These are phyloP conservation scores for Jacana jacana DNA, from an alignment of 2,113 vertebrate genomes.

Conservation along the genomic window DNA sequence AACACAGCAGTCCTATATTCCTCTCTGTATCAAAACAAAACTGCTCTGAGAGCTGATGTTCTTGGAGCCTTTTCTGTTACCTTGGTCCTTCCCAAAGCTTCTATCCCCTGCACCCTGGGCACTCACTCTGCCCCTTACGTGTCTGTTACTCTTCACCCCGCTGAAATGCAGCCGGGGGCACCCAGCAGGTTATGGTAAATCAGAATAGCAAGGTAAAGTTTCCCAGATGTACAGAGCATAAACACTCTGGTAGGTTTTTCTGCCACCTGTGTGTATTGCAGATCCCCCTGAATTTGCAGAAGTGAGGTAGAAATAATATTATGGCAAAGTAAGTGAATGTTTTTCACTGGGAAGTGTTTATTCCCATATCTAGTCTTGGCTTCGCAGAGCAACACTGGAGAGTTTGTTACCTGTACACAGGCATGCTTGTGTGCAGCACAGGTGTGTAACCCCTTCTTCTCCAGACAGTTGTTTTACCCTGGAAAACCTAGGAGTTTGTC, in stretches of 20 bases:
- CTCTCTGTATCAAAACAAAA: neutral
- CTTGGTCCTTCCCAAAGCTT: neutral
- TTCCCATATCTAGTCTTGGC: neutral
- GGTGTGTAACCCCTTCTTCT: neutral
- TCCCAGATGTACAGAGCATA: neutral
- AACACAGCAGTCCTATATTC: neutral
- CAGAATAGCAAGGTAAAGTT: neutral
- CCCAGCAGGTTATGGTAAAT: neutral
- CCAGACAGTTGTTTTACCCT: neutral
- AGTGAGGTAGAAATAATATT: neutral
- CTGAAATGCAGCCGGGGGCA: rapidly evolving
- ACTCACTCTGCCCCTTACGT: neutral
- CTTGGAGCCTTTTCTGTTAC: neutral
- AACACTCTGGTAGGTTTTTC: too few relatives aligned
- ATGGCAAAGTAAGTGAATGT: neutral
- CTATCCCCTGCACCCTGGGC: neutral
- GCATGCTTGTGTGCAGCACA: neutral
- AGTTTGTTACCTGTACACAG: neutral
- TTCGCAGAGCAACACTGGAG: neutral
- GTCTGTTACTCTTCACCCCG: neutral
- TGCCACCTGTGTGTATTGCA: neutral
- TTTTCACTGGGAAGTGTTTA: neutral
- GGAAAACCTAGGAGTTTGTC: neutral
- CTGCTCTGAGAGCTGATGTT: neutral
- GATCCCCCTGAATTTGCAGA: neutral